phyloP scores from a whole-genome alignment of 2,888 invertebrate genomes.

The Sesamia inferens region DNA sequence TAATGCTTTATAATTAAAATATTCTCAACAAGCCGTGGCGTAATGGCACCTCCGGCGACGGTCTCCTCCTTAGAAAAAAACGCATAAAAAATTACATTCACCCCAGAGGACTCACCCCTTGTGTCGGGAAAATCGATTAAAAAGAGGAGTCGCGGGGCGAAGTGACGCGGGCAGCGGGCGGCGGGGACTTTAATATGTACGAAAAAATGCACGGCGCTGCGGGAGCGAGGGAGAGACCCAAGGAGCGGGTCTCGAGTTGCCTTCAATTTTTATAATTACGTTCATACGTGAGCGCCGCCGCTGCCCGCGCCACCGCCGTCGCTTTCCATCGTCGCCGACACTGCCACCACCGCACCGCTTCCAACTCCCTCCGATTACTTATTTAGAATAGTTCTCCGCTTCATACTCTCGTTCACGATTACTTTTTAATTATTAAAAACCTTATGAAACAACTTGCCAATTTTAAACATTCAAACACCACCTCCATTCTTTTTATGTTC shows the following conservation, averaged over 20 bases:
- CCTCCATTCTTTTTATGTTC: slow-evolving; percentile 37
- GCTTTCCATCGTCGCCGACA: slow-evolving; percentile 65
- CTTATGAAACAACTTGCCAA: slow-evolving; percentile 43
- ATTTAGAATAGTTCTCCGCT: slow-evolving; percentile 81
- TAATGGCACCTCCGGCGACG: slow-evolving; percentile 90
- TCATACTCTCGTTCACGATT: slow-evolving; percentile 73
- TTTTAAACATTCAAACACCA: slow-evolving; percentile 43
- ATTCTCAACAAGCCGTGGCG: slow-evolving; percentile 91
- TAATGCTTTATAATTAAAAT: slow-evolving; percentile 91
- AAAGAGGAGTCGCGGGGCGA: slow-evolving; percentile 89
- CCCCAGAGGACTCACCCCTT: slow-evolving; percentile 90
- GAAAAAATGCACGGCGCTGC: slow-evolving; percentile 89
- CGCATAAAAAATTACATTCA: slow-evolving; percentile 91
- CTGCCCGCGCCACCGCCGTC: slow-evolving; percentile 68
- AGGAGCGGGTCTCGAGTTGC: slow-evolving; percentile 85
- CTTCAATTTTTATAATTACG: slow-evolving; percentile 90
- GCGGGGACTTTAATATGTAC: slow-evolving; percentile 89
- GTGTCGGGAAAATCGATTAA: slow-evolving; percentile 90
- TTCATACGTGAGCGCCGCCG: slow-evolving; percentile 90
- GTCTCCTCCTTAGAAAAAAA: slow-evolving; percentile 87
- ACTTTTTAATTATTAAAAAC: slow-evolving; percentile 78
- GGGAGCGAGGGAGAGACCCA: slow-evolving; percentile 86
- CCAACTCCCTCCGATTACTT: slow-evolving; percentile 76
- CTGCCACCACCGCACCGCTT: slow-evolving; percentile 65
- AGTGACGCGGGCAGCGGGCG: slow-evolving; percentile 78